Base-by-base conservation (phyloP, 1,140 invertebrate genomes). In the Magallana gigas region DNA sequence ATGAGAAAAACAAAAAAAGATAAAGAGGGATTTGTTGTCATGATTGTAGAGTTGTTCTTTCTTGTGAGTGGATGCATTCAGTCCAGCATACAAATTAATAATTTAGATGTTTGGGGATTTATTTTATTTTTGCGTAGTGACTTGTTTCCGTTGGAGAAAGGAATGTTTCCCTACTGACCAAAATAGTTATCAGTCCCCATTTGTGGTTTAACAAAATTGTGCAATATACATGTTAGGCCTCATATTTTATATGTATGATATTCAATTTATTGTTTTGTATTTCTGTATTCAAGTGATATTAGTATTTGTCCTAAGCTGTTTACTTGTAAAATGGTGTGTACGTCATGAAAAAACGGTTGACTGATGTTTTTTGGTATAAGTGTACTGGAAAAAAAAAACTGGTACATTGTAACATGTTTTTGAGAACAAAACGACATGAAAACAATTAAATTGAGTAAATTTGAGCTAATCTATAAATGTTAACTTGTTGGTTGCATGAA, bases 171-270 rank as follows among this genome's bases (percentile, higher is more conserved):
- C 23, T 76, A 29, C 23, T 76, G 68, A 76, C 68, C 68, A 76
- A 76, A 23, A 76, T 29, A 29, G 68, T 76, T 29, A 12, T 29
- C 23, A 76, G 68, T 76, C 68, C 68, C 68, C 23, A 76, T 36
- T 76, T 36, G 68, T 76, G 68, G 68, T 76, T 76, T 23, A 76
- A 76, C 68, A 29, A 76, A 76, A 29, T 29, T 76, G 68, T 76
- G 68, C 68, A 76, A 76, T 76, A 76, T 76, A 76, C 68, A 76
- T 76, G 68, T 76, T 76, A 29, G 68, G 23, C 68, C 23, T 76
- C 68, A 76, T 64, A 16, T 76, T 23, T 76, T 76, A 76, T 29
- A 76, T 76, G 68, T 76, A 76, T 76, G 68, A 76, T 29, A 29
- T 18, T 29, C 23, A 76, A 8, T 76, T 23, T 29, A 5, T 76